Conservation (phyloP, 2,888 invertebrate genomes). For the Drosophila cracens region DNA sequence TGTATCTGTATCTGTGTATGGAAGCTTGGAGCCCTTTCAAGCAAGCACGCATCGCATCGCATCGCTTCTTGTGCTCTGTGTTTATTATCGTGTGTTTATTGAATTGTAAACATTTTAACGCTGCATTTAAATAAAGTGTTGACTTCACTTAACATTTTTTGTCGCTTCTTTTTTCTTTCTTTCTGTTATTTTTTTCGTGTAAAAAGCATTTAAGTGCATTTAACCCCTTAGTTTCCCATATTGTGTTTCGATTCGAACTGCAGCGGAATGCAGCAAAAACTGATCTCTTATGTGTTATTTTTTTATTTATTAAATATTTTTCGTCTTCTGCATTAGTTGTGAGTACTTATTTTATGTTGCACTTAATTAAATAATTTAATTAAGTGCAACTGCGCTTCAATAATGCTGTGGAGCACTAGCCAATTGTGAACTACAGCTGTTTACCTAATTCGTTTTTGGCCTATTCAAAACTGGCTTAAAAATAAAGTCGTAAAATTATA, state of each 20-base stretch:
- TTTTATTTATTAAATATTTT: neutral
- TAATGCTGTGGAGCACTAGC: too few relatives aligned
- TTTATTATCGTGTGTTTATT: conserved; percentile 67
- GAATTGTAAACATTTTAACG: conserved; percentile 82
- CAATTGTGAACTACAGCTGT: too few relatives aligned
- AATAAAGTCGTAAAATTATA: too few relatives aligned
- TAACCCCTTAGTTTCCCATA: neutral
- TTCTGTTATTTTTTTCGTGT: conserved; percentile 9
- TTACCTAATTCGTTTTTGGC: neutral
- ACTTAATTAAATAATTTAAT: too few relatives aligned
- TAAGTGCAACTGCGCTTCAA: too few relatives aligned
- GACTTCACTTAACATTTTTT: conserved; percentile 36
- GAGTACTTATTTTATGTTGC: too few relatives aligned
- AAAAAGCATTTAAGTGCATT: conserved; percentile 48
- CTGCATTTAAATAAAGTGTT: conserved; percentile 78
- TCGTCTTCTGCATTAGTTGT: too few relatives aligned
- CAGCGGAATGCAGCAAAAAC: too few relatives aligned
- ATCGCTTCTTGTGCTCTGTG: conserved; percentile 35
- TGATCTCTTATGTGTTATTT: too few relatives aligned
- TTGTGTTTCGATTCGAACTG: too few relatives aligned
- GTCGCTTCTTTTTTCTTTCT: conserved; percentile 3
- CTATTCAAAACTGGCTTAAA: neutral
- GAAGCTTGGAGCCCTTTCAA: conserved; percentile 29
- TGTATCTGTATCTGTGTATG: conserved; percentile 24
- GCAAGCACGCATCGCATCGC: conserved; percentile 19